Evolutionary conservation across 2,797 vertebrate genomes (phyloP).

Genomic region (Rhinogobio ventralis): DNA sequence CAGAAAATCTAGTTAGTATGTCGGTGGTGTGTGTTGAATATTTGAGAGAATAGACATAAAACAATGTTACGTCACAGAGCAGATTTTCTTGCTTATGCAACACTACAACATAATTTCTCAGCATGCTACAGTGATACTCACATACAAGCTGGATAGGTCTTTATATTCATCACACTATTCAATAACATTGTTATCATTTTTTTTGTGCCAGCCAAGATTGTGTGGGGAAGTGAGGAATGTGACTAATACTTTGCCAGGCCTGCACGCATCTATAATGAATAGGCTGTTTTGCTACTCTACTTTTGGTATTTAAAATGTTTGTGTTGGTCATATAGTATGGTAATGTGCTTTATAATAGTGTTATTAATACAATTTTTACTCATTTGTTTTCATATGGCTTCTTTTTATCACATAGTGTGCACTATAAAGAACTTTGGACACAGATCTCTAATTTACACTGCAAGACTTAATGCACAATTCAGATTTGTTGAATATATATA

Average conservation of each 20-base stretch:
- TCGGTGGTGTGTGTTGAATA: background rate
- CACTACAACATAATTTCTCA: background rate
- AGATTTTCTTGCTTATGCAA: constrained; percentile 1
- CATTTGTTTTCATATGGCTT: background rate
- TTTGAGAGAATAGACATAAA: background rate
- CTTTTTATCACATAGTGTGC: background rate
- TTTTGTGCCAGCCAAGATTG: background rate
- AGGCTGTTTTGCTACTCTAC: background rate
- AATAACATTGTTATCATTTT: background rate
- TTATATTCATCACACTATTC: constrained; percentile 10
- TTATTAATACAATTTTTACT: background rate
- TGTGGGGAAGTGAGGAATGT: background rate
- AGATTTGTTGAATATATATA: background rate
- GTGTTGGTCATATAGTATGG: background rate
- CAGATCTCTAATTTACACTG: background rate
- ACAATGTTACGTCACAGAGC: background rate
- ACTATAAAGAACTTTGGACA: background rate
- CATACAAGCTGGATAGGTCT: background rate
- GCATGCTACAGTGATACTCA: background rate
- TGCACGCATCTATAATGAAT: background rate
- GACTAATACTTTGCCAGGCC: constrained; percentile 10
- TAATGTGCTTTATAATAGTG: background rate
- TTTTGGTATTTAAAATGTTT: background rate
- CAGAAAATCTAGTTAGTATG: background rate
- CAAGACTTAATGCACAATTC: background rate